These are phyloP conservation scores for Oxystoma pomonae DNA, from an alignment of 2,888 invertebrate genomes.

Conservation along the genomic window DNA sequence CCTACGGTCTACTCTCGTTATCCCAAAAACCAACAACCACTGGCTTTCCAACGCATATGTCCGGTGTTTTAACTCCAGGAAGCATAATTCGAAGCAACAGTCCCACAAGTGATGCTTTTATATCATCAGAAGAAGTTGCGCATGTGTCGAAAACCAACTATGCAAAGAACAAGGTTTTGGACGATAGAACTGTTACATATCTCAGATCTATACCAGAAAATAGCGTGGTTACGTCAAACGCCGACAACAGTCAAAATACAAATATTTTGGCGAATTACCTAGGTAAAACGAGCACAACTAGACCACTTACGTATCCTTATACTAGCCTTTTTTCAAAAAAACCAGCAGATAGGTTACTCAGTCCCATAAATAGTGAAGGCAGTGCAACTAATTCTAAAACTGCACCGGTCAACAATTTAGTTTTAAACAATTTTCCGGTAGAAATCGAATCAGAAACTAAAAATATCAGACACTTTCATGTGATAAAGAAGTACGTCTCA, in stretches of 20 bases:
- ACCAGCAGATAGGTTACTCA: constrained; percentile 6
- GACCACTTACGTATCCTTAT: constrained; percentile 69
- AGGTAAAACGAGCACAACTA: constrained; percentile 51
- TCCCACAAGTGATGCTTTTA: constrained; percentile 28
- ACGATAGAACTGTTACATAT: constrained; percentile 22
- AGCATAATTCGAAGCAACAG: background rate
- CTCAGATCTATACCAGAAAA: background rate
- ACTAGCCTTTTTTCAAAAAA: constrained; percentile 29
- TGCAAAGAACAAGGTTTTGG: constrained; percentile 45
- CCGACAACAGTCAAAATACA: constrained; percentile 24
- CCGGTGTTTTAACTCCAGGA: background rate
- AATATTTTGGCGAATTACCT: constrained; percentile 37
- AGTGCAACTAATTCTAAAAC: background rate
- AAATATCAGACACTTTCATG: constrained; percentile 46
- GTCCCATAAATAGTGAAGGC: background rate
- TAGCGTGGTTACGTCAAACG: background rate
- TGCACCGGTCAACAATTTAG: background rate
- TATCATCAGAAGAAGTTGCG: constrained; percentile 45
- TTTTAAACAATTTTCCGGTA: too few species aligned
- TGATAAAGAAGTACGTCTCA: constrained; percentile 37
- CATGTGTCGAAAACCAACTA: constrained; percentile 45
- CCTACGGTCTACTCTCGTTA: constrained; percentile 73
- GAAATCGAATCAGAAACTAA: constrained; percentile 32
- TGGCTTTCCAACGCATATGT: background rate
- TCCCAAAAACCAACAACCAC: constrained; percentile 51